phyloP scores from a whole-genome alignment of 2,797 vertebrate species.

The Fistularia tabacaria region DNA sequence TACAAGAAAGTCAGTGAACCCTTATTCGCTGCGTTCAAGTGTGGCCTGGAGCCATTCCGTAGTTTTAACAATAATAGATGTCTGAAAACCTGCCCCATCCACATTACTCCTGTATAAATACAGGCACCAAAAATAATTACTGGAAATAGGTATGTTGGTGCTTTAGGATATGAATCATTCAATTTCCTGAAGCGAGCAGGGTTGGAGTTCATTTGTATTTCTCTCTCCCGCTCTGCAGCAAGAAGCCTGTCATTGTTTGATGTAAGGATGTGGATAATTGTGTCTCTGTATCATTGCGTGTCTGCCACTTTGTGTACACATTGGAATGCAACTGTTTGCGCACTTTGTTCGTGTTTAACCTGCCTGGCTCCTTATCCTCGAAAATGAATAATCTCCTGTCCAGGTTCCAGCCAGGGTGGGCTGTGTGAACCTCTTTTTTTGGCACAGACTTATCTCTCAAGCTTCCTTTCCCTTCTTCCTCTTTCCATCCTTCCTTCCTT shows the following conservation, averaged over 20 bases:
- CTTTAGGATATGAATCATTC: constrained; percentile 71
- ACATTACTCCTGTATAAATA: constrained; percentile 57
- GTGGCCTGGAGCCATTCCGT: constrained; percentile 14
- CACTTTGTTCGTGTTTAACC: constrained; percentile 57
- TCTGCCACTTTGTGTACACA: constrained; percentile 19
- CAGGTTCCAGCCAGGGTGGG: constrained; percentile 46
- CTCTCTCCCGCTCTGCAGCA: constrained; percentile 28
- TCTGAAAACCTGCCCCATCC: constrained; percentile 25
- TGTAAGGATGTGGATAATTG: constrained; percentile 61
- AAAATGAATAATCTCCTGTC: constrained; percentile 68
- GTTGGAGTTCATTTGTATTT: constrained; percentile 42
- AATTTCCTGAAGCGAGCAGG: constrained; percentile 59
- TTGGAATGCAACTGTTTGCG: constrained; percentile 47
- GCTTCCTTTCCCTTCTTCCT: constrained; percentile 72
- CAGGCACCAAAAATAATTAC: constrained; percentile 70
- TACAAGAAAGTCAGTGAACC: not conserved
- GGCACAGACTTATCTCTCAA: constrained; percentile 67
- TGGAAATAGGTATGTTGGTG: constrained; percentile 66
- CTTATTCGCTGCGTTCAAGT: constrained; percentile 1
- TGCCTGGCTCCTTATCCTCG: constrained; percentile 63
- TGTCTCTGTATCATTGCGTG: constrained; percentile 53
- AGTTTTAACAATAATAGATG: constrained; percentile 24
- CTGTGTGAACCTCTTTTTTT: constrained; percentile 72
- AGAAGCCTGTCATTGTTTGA: constrained; percentile 55
- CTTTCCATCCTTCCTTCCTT: constrained; percentile 80